Conservation (phyloP, 2,113 vertebrate species). For the Plecturocebus donacophilus region DNA sequence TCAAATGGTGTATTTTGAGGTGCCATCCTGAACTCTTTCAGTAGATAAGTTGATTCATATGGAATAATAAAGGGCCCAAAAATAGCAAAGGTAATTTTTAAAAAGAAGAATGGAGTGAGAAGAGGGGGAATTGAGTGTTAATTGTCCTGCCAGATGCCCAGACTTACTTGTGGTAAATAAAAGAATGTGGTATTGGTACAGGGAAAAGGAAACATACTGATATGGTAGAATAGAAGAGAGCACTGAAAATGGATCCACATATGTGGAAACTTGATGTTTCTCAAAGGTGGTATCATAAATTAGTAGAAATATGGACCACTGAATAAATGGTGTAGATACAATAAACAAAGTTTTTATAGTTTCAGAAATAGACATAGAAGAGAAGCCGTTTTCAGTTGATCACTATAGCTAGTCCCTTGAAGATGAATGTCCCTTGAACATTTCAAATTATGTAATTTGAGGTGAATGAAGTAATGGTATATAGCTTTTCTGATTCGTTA, state of each 20-base stretch:
- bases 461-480: slow-evolving; percentile 24
- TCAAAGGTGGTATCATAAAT: neutral
- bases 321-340: neutral
- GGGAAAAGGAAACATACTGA: neutral
- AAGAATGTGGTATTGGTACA: neutral
- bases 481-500: slow-evolving; percentile 21
- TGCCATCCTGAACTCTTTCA: neutral
- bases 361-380: neutral
- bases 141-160: neutral
- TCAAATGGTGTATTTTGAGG: neutral
- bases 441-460: slow-evolving; percentile 47
- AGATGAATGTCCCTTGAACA: neutral
- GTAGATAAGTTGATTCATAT: neutral
- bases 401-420: neutral
- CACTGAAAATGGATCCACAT: neutral
- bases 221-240: neutral
- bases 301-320: neutral
- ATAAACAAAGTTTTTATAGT: neutral
- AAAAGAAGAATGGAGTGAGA: neutral
- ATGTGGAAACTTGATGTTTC: neutral
- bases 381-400: neutral
- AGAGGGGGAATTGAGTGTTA: neutral
- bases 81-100: neutral
- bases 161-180: neutral
- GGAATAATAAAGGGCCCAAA: neutral